Conservation (phyloP, 1,140 invertebrate species). For the Hycleus cichorii region DNA sequence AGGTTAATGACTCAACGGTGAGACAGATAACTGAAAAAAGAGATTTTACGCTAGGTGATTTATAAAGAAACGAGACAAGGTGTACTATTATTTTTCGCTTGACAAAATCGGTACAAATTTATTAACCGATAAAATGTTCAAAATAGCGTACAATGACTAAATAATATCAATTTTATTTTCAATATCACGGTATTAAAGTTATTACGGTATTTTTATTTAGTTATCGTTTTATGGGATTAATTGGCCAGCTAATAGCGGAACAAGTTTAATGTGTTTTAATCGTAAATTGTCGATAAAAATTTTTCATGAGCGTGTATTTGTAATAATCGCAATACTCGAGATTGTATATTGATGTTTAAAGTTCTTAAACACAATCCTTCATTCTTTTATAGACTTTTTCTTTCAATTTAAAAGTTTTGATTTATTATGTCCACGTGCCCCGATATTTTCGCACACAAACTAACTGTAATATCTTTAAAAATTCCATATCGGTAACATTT, state of each 20-base stretch:
- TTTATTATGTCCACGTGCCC: too few species aligned
- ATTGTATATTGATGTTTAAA: too few species aligned
- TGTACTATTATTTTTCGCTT: conserved; percentile 16
- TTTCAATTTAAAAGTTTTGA: too few species aligned
- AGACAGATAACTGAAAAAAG: conserved; percentile 22
- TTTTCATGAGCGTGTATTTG: too few species aligned
- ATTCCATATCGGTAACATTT: too few species aligned
- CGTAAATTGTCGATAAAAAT: too few species aligned
- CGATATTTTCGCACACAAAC: too few species aligned
- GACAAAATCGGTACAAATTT: conserved; percentile 8
- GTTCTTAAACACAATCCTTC: too few species aligned
- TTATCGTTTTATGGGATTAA: neutral
- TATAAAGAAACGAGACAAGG: conserved; percentile 15
- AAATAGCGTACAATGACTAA: conserved; percentile 12
- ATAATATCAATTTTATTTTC: conserved; percentile 4
- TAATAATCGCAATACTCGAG: too few species aligned
- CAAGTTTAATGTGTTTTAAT: neutral
- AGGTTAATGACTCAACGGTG: conserved; percentile 30
- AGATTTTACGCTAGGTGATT: conserved; percentile 26
- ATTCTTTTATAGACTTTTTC: too few species aligned
- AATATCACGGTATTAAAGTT: conserved; percentile 11
- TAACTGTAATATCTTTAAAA: too few species aligned
- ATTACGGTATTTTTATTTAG: conserved; percentile 5
- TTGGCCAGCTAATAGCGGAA: conserved; percentile 8
- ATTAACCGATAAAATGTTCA: conserved; percentile 13